These are phyloP conservation scores for Macrobrachium rosenbergii DNA, from an alignment of 1,140 invertebrate genomes.

Conservation along the genomic window DNA sequence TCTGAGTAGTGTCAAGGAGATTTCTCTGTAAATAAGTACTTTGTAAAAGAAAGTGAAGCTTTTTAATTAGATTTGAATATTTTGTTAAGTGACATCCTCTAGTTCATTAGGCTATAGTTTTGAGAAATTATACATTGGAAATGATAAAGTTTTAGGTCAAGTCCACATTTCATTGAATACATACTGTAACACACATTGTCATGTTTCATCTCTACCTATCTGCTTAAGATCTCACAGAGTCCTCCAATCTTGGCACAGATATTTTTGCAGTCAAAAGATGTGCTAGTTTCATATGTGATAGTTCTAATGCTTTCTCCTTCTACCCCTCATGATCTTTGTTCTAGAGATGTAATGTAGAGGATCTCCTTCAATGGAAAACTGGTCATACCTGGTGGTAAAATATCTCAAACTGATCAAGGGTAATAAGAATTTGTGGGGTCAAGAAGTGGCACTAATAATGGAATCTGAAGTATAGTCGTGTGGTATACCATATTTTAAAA, in stretches of 20 bases:
- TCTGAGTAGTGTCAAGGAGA: conserved; percentile 42
- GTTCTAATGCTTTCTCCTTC: conserved; percentile 60
- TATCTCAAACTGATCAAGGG: not conserved
- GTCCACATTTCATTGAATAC: too few species aligned
- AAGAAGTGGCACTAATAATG: too few species aligned
- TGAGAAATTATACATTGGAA: too few species aligned
- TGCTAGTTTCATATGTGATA: conserved; percentile 64
- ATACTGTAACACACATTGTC: too few species aligned
- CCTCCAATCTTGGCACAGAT: conserved; percentile 37
- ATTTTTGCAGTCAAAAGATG: conserved; percentile 61
- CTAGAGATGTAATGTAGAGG: conserved; percentile 37
- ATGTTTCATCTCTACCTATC: not conserved
- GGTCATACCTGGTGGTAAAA: not conserved
- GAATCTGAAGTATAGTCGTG: too few species aligned
- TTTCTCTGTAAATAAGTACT: not conserved
- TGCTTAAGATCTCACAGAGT: conserved; percentile 44
- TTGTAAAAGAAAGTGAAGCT: too few species aligned
- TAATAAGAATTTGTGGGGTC: too few species aligned
- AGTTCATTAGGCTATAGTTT: too few species aligned
- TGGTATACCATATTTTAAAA: too few species aligned
- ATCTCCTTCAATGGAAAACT: not conserved
- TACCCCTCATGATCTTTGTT: conserved; percentile 37
- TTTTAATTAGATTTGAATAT: too few species aligned
- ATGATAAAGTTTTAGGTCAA: too few species aligned
- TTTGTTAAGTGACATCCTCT: too few species aligned